These are phyloP conservation scores for Abramis brama DNA, from an alignment of 2,113 vertebrate genomes.

Conservation along the genomic window DNA sequence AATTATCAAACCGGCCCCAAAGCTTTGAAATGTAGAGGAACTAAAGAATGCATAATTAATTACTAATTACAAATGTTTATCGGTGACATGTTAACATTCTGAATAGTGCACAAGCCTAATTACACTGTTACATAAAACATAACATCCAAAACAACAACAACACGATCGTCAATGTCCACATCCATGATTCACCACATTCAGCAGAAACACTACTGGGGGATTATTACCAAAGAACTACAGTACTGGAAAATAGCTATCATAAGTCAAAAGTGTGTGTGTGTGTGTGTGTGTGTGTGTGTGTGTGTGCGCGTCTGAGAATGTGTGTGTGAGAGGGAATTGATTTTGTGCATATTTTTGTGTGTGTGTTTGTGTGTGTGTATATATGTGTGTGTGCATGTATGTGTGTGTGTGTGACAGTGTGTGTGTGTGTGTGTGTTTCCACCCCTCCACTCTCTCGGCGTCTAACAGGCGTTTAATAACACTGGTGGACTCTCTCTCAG, in stretches of 20 bases:
- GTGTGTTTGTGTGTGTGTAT: neutral
- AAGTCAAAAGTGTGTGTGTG: neutral
- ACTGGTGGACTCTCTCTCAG: slow-evolving; percentile 64
- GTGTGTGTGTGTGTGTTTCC: neutral
- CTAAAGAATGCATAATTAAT: no score
- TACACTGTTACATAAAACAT: neutral
- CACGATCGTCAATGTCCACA: no score
- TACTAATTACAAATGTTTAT: neutral
- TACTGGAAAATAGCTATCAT: no score
- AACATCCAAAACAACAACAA: no score
- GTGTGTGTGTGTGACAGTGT: neutral
- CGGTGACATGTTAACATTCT: neutral
- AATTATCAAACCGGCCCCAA: no score
- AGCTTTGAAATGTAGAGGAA: no score
- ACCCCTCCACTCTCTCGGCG: neutral
- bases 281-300: neutral
- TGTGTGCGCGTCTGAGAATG: neutral
- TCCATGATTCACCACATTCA: no score
- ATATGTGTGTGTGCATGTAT: neutral
- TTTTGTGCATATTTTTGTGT: neutral
- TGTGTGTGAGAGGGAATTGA: neutral
- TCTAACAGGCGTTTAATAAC: slow-evolving; percentile 77
- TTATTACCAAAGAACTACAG: no score
- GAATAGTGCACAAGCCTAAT: neutral
- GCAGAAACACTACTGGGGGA: no score